Evolutionary conservation across 1,140 invertebrate species (phyloP).

Genomic region (Apocrypta bakeri): DNA sequence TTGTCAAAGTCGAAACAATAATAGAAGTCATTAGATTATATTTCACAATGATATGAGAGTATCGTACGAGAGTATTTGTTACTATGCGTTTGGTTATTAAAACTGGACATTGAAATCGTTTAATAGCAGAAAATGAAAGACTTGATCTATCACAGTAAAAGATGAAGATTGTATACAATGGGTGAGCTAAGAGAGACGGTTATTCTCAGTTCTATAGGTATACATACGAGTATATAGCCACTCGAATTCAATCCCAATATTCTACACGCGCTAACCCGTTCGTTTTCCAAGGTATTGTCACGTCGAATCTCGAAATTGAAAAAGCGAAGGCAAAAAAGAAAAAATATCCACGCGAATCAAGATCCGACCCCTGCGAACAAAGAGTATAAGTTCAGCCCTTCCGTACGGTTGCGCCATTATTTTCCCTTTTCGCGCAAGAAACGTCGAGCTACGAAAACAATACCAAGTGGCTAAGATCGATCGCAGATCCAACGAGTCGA

Average conservation of each 20-base stretch:
- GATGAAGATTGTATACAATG: neutral
- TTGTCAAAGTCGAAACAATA: too few species aligned
- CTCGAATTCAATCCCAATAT: neutral
- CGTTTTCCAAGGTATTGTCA: neutral
- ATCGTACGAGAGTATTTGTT: too few species aligned
- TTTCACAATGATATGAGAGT: too few species aligned
- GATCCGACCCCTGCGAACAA: constrained; percentile 36
- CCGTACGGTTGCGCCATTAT: neutral
- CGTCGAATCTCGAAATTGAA: constrained; percentile 24
- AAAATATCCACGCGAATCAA: constrained; percentile 7
- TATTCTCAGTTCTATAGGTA: neutral
- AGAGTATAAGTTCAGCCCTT: neutral
- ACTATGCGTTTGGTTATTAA: too few species aligned
- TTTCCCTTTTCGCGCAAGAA: constrained; percentile 31
- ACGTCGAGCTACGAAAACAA: constrained; percentile 1
- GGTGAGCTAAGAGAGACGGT: neutral
- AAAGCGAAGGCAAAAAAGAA: constrained; percentile 13
- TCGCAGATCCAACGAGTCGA: constrained; percentile 22
- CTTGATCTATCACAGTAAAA: neutral
- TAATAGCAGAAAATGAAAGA: too few species aligned
- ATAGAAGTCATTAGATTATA: too few species aligned
- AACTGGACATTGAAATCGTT: too few species aligned
- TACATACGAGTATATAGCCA: neutral
- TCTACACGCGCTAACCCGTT: constrained; percentile 13
- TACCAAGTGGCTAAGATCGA: constrained; percentile 3